Evolutionary conservation across 1,140 invertebrate species (phyloP).

Genomic region (Sinella curviseta): DNA sequence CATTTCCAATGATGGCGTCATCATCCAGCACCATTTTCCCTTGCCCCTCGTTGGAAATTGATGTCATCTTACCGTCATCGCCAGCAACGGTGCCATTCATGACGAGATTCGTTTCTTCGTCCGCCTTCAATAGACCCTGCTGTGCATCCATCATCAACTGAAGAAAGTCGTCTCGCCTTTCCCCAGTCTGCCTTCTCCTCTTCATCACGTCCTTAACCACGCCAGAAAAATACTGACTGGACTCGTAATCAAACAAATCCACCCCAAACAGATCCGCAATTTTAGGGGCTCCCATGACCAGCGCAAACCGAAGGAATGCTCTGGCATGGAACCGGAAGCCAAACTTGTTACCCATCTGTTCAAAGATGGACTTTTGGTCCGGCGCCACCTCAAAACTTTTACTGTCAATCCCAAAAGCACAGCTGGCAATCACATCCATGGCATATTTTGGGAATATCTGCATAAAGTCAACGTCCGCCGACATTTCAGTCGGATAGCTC

Average conservation of each 20-base stretch:
- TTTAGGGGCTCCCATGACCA: conserved; percentile 35
- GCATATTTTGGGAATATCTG: conserved; percentile 17
- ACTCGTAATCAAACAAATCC: conserved; percentile 38
- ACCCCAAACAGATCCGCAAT: conserved; percentile 42
- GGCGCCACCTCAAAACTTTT: conserved; percentile 17
- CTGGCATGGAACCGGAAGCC: not conserved
- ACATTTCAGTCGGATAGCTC: not conserved
- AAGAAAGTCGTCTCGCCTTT: conserved; percentile 20
- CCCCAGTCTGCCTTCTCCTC: conserved; percentile 1
- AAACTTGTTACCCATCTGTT: conserved; percentile 20
- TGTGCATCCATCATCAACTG: not conserved
- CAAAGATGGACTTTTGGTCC: not conserved
- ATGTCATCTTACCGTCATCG: too few relatives aligned
- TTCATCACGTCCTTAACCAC: conserved; percentile 54
- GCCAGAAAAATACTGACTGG: conserved; percentile 51
- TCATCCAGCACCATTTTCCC: conserved; percentile 48
- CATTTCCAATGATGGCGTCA: conserved; percentile 58
- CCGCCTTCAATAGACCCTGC: not conserved
- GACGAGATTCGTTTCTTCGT: not conserved
- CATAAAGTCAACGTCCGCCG: conserved; percentile 5
- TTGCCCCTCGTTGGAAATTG: not conserved
- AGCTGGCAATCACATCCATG: conserved; percentile 37
- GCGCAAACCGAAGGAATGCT: not conserved
- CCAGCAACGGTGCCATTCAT: not conserved
- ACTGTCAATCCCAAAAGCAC: conserved; percentile 31